Percentiles rank a stretch among this genome's conserved stretches.
Conservation (phyloP, 2,888 invertebrate species). For the Cheiracanthium punctorium region DNA sequence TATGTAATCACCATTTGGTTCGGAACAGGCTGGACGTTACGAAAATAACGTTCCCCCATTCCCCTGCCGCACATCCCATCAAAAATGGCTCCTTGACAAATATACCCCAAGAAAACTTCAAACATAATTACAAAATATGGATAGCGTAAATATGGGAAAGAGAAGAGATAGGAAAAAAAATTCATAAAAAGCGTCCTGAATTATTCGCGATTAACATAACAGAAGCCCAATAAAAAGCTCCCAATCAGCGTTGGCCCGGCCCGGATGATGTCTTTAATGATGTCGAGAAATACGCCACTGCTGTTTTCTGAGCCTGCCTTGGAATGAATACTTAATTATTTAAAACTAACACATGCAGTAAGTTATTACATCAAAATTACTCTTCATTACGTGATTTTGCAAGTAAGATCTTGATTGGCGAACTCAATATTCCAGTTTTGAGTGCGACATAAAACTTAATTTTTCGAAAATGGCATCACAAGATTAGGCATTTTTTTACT, state of each 20-base stretch:
- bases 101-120: conserved; percentile 48
- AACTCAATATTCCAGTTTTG: too few species aligned
- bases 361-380: neutral
- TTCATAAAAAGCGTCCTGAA: conserved; percentile 20
- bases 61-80: conserved; percentile 18
- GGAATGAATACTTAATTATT: neutral
- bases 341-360: neutral
- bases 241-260: conserved; percentile 19
- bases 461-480: too few species aligned
- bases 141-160: conserved; percentile 49
- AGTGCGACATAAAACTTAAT: too few species aligned
- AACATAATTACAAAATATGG: conserved; percentile 66
- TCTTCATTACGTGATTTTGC: neutral
- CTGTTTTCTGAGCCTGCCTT: neutral
- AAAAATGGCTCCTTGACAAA: conserved; percentile 67
- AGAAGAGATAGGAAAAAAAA: conserved; percentile 21
- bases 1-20: conserved; percentile 69
- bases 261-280: neutral
- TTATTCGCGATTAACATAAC: conserved; percentile 60
- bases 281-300: neutral
- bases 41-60: conserved; percentile 43
- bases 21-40: conserved; percentile 59
- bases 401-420: neutral
- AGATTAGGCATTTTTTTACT: too few species aligned
- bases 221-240: conserved; percentile 30